Percentiles rank a stretch among this genome's conserved stretches.
phyloP scores from a whole-genome alignment of 2,888 invertebrate species.

The Ormyrus pomaceus region DNA sequence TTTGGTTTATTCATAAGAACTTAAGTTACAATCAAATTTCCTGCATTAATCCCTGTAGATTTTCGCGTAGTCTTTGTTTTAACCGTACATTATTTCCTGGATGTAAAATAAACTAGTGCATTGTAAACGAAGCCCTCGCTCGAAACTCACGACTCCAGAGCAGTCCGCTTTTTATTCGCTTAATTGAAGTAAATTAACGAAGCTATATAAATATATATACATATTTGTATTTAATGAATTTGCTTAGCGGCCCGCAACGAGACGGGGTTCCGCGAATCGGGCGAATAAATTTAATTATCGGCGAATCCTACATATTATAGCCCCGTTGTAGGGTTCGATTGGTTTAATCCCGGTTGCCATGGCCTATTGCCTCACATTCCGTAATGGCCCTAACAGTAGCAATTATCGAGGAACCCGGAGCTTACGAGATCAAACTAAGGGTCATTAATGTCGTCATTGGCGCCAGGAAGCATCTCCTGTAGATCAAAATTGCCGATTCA shows the following conservation, averaged over 20 bases:
- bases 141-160: no score
- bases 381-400: conserved; percentile 45
- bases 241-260: background rate
- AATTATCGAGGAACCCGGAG: conserved; percentile 47
- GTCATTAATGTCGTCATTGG: conserved; percentile 50
- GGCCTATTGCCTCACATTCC: conserved; percentile 44
- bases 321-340: conserved; percentile 9
- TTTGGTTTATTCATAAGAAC: no score
- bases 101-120: no score
- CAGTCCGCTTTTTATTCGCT: no score
- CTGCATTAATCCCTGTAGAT: no score
- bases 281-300: conserved; percentile 44
- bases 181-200: no score
- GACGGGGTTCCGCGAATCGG: background rate
- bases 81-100: no score
- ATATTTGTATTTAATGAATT: conserved; percentile 41
- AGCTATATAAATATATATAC: background rate
- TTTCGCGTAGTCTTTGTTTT: no score
- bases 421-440: conserved; percentile 53
- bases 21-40: no score
- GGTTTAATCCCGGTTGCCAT: conserved; percentile 33
- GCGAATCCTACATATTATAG: conserved; percentile 31
- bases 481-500: conserved; percentile 44
- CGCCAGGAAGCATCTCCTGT: conserved; percentile 34
- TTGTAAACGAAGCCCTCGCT: no score